Conservation (phyloP, 2,113 vertebrate genomes). For the Nymphicus hollandicus region DNA sequence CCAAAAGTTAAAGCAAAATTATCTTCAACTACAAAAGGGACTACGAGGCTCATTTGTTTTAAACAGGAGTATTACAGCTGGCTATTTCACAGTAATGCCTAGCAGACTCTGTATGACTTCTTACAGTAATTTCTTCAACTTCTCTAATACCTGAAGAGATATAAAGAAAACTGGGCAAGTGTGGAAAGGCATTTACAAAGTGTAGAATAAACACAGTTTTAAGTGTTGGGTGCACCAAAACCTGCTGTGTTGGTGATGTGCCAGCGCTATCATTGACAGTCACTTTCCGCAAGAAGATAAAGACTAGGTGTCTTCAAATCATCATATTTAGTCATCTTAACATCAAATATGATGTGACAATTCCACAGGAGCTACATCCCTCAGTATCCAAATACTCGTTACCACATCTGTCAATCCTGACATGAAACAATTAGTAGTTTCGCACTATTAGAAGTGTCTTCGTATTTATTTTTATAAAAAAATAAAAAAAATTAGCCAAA, state of each 20-base stretch:
- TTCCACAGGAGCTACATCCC: background rate
- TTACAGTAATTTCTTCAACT: background rate
- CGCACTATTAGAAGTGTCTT: background rate
- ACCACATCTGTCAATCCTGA: background rate
- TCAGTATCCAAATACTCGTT: background rate
- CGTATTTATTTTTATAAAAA: background rate
- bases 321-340: background rate
- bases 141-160: background rate
- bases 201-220: background rate
- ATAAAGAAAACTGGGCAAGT: background rate
- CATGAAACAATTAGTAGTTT: background rate
- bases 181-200: background rate
- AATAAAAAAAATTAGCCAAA: background rate
- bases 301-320: background rate
- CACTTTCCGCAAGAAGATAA: background rate
- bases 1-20: background rate
- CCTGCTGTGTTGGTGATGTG: background rate
- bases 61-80: background rate
- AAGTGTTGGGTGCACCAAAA: background rate
- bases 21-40: background rate
- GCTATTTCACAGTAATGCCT: background rate
- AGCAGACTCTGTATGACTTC: background rate
- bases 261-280: background rate
- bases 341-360: background rate
- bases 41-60: fast-evolving